Percentiles rank a stretch among this genome's conserved stretches.
phyloP scores from a whole-genome alignment of 2,797 vertebrate genomes.

The Sandelia bainsii region DNA sequence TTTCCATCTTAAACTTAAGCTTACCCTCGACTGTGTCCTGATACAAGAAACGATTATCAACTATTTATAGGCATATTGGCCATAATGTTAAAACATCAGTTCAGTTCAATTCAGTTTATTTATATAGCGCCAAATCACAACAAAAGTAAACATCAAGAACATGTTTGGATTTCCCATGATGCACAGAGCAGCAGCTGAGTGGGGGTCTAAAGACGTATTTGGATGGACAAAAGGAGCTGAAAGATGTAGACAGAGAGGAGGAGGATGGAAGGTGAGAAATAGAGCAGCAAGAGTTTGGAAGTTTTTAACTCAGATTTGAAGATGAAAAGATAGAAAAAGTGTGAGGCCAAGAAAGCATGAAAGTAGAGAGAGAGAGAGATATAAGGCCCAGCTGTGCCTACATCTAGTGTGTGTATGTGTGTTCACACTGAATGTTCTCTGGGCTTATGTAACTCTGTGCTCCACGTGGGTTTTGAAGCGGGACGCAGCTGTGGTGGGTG shows the following conservation, averaged over 20 bases:
- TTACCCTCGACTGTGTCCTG: not conserved
- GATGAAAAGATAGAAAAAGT: constrained; percentile 8
- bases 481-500: constrained; percentile 62
- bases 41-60: not conserved
- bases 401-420: constrained; percentile 20
- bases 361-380: constrained; percentile 20
- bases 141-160: not conserved
- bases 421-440: constrained; percentile 38
- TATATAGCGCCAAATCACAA: too few relatives aligned
- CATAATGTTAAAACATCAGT: not conserved
- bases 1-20: not conserved
- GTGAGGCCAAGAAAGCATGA: constrained; percentile 8
- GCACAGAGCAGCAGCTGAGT: not conserved
- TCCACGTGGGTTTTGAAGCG: constrained; percentile 36
- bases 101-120: too few relatives aligned
- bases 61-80: not conserved
- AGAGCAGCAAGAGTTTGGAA: not conserved
- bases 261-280: not conserved
- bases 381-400: constrained; percentile 55
- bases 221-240: not conserved
- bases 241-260: constrained; percentile 7
- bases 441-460: constrained; percentile 58
- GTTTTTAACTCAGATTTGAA: constrained; percentile 17
- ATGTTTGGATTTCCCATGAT: not conserved
- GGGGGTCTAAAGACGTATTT: not conserved